Evolutionary conservation across 2,888 invertebrate genomes (phyloP), one percentile per base, ranked within the genome.

Genomic region (Tuberolachnus salignus): DNA sequence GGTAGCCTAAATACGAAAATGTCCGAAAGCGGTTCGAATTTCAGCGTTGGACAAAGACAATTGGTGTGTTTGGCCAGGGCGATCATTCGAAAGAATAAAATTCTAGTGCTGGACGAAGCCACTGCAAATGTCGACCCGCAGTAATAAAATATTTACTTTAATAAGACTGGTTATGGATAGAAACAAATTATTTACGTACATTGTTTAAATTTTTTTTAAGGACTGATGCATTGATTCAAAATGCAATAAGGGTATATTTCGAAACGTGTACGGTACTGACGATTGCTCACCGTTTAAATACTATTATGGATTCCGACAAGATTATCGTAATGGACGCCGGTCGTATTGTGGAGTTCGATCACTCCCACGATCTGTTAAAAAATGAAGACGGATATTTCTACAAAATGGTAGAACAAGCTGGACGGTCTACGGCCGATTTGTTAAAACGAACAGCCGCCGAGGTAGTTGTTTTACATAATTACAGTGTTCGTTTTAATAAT

Each of bases 241-340:
- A 88, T 84, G 93, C 94, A 0, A 94, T 95, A 80, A 88, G 94
- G 75, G 88, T 88, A 61, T 92, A 92, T 84, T 96, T 96, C 85
- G 88, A 88, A 14, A 87, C 91, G 26, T 95, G 94, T 85, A 95
- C 95, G 0, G 95, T 96, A 13, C 86, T 97, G 57, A 96, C 95
- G 0, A 94, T 97, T 53, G 96, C 96, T 6, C 96, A 97, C 6
- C 34, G 97, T 59, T 88, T 97, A 42, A 92, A 96, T 85, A 97
- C 96, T 0, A 93, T 97, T 82, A 95, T 97, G 6, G 34, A 34
- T 34, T 34, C 34, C 6, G 34, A 34, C 6, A 34, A 34, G 34
- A 34, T 91, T 95, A 97, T 86, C 94, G 51, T 51, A 2, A 13
- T 51, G 51, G 51, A 51, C 16, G 94, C 0, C 94, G 51, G 51